Percentiles rank a stretch among this genome's conserved stretches.
Conservation (phyloP, 2,888 invertebrate genomes). For the Parnassius smintheus region DNA sequence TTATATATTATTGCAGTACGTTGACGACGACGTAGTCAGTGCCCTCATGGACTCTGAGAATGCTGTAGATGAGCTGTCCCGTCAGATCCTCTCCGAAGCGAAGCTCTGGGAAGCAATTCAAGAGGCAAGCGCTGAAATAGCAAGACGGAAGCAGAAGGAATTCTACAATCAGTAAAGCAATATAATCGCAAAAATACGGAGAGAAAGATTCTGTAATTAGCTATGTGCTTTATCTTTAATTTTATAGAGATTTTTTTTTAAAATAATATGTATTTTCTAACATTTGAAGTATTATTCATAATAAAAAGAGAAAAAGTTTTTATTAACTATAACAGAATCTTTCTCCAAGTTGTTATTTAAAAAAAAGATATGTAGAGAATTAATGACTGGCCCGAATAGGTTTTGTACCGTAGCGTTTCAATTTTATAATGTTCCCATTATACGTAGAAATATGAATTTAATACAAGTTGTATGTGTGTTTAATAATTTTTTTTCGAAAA, state of each 20-base stretch:
- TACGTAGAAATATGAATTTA: background rate
- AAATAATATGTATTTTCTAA: background rate
- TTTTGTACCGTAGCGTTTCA: constrained; percentile 9
- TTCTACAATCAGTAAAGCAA: constrained; percentile 39
- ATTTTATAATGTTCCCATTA: background rate
- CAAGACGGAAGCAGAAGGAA: constrained; percentile 81
- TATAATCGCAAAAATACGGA: constrained; percentile 1
- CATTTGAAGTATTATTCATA: background rate
- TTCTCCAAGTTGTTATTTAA: background rate
- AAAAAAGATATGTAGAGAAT: background rate
- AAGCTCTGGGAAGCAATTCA: constrained; percentile 90
- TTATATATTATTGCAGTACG: constrained; percentile 42
- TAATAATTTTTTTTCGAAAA: background rate
- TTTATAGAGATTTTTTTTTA: background rate
- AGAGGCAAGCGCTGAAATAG: constrained; percentile 87
- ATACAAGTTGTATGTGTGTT: background rate
- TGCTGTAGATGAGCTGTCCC: constrained; percentile 87
- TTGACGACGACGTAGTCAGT: constrained; percentile 83
- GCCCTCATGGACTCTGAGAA: constrained; percentile 86
- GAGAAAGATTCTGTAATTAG: background rate
- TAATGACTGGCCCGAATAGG: background rate
- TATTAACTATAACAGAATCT: background rate
- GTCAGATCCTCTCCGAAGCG: constrained; percentile 90
- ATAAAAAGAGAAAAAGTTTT: background rate
- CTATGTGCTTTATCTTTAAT: background rate